phyloP scores from a whole-genome alignment of 2,888 invertebrate species.

The Drosophila mayaguana region DNA sequence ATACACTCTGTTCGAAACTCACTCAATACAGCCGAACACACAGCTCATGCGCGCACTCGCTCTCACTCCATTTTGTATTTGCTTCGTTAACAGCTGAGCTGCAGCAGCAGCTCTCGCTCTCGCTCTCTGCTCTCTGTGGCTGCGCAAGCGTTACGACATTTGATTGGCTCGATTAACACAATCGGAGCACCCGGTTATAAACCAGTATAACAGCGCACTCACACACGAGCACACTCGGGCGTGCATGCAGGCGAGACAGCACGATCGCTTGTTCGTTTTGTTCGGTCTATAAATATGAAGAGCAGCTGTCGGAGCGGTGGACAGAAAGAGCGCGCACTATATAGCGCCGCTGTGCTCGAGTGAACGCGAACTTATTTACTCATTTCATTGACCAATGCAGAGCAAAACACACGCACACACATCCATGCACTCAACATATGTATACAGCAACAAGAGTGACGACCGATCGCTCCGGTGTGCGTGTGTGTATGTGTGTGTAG shows the following conservation, averaged over 20 bases:
- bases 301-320: constrained; percentile 45
- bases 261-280: constrained; percentile 49
- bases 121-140: constrained; percentile 36
- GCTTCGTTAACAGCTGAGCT: constrained; percentile 27
- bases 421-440: constrained; percentile 14
- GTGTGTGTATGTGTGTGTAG: not conserved
- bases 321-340: constrained; percentile 54
- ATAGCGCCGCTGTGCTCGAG: constrained; percentile 49
- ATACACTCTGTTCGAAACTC: constrained; percentile 2
- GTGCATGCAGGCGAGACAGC: constrained; percentile 25
- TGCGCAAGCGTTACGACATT: constrained; percentile 67
- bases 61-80: constrained; percentile 67
- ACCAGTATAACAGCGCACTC: constrained; percentile 66
- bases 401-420: constrained; percentile 59
- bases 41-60: constrained; percentile 32
- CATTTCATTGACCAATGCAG: constrained; percentile 84
- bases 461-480: constrained; percentile 16
- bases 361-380: constrained; percentile 76
- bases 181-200: constrained; percentile 82
- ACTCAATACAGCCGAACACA: constrained; percentile 16
- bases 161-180: constrained; percentile 83
- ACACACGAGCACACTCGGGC: constrained; percentile 27
- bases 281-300: constrained; percentile 68
- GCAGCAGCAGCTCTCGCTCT: constrained; percentile 6
- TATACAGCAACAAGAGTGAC: constrained; percentile 30